Conservation (phyloP, 2,113 vertebrate genomes). For the Oncorhynchus masou region DNA sequence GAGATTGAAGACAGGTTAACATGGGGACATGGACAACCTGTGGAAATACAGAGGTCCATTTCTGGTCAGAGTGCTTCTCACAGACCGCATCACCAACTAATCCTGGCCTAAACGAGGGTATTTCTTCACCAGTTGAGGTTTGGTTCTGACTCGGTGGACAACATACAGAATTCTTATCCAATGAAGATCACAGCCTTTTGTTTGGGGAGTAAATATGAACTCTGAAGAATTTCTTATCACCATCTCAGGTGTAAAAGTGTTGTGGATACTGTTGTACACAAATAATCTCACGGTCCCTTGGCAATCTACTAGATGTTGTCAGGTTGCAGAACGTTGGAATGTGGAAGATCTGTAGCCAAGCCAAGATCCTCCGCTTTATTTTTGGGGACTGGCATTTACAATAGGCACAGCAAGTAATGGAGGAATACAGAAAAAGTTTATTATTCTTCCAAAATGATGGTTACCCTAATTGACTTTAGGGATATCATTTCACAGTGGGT, state of each 20-base stretch:
- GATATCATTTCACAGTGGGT: no score
- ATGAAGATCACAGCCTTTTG: slow-evolving; percentile 6
- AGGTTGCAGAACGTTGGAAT: slow-evolving; percentile 32
- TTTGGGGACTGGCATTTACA: slow-evolving; percentile 8
- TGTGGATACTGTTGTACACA: slow-evolving; percentile 21
- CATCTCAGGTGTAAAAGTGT: slow-evolving; percentile 48
- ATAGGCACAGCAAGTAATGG: not conserved
- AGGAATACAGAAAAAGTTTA: no score
- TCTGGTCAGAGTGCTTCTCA: slow-evolving; percentile 29
- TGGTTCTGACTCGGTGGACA: not conserved
- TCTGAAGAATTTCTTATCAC: slow-evolving; percentile 42
- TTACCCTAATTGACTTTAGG: no score
- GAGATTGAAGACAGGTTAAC: slow-evolving; percentile 26
- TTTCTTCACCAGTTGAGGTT: not conserved
- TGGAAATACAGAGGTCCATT: slow-evolving; percentile 13
- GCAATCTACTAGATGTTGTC: slow-evolving; percentile 37
- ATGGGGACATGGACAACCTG: no score
- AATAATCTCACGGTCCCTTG: slow-evolving; percentile 6
- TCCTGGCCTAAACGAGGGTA: no score
- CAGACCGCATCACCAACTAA: no score
- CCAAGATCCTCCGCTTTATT: slow-evolving; percentile 18
- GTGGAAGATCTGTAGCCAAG: slow-evolving; percentile 1
- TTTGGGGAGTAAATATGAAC: slow-evolving; percentile 44
- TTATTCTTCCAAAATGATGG: no score
- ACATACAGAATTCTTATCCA: slow-evolving; percentile 22